Base-by-base conservation (phyloP, 2,113 vertebrate genomes). In the Ailurus styani region DNA sequence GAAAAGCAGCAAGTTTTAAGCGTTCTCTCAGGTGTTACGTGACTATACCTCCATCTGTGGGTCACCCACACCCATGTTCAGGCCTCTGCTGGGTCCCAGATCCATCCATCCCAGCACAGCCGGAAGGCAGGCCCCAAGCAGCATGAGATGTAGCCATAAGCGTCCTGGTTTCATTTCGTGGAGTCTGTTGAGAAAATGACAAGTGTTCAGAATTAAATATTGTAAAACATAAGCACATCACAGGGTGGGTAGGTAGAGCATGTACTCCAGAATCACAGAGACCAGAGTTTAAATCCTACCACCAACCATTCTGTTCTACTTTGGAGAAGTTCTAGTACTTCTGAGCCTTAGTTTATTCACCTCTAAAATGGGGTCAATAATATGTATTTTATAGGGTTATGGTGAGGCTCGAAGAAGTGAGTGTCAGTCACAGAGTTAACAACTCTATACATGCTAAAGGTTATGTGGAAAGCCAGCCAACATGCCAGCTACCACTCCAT, bases 81-180 rank as follows among this genome's bases (percentile, higher is more conserved):
- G 95, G 88, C 96, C 97, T 96, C 97, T 87, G 92, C 97, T 98
- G 95, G 91, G 52, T 40, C 99, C 99, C 57, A 52, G 91, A 45
- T 98, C 98, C 98, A 97, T 98, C 99, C 99, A 99, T 97, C 99
- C 99, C 95, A 99, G 98, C 0, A 96, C 97, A 66, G 98, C 94
- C 4, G 89, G 98, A 0, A 98, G 98, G 45, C 98, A 99, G 86
- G 99, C 97, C 90, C 98, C 99, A 18, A 99, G 98, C 98, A 99
- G 98, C 2, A 99, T 9, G 5, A 99, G 98, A 97, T 91, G 96
- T 29, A 98, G 98, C 99, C 99, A 99, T 97, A 99, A 97, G 94
- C 98, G 98, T 97, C 99, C 98, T 75, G 98, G 98, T 95, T 98
- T 99, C 99, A 99, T 99, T 98, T 79, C 98, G 98, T 96, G 96